Base-by-base conservation (phyloP, 2,797 vertebrate genomes). In the Gymnothorax reevesii region DNA sequence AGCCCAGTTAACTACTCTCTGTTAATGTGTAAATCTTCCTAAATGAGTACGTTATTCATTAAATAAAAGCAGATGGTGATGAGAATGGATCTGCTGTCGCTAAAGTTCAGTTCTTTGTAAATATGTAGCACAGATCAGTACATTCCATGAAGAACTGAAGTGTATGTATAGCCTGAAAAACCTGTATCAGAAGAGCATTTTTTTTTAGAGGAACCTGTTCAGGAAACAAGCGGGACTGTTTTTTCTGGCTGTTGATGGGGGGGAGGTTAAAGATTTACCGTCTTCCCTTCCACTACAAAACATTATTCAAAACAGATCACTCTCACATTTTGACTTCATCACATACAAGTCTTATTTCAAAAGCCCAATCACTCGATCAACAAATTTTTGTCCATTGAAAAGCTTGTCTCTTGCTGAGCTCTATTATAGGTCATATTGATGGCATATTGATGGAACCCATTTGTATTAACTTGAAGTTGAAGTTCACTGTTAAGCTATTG, bases 21-120 rank as follows among this genome's bases (percentile, higher is more conserved):
- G 87, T 89, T 91, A 86, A 89, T 89, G 88, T 87, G 83, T 91
- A 84, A 89, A 90, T 87, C 79, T 4, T 73, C 33, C 60, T 71
- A 80, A 57, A 83, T 59, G 33, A 88, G 62, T 87, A 57, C 13
- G 86, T 89, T 57, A 89, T 88, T 86, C 85, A 91, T 89, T 89
- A 79, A 62, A 87, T 75, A 49, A 86, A 66, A 79, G 57, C 6
- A 22, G 22, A 57, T n/a, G 22, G 79, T 57, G n/a, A 17, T 27
- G 55, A 17, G 73, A 77, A 33, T 54, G 17, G 77, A 54, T 80
- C 55, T 55, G n/a, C 52, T 25, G 49, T 80, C 77, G 54, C 15
- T 80, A 9, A 22, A 10, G 22, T 25, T 22, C n/a, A 83, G n/a
- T 83, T 83, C 4, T 57, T 13, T 25, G 25, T 15, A 83, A 83